These are phyloP conservation scores for Homarus americanus DNA, from an alignment of 1,140 invertebrate genomes.

Conservation along the genomic window DNA sequence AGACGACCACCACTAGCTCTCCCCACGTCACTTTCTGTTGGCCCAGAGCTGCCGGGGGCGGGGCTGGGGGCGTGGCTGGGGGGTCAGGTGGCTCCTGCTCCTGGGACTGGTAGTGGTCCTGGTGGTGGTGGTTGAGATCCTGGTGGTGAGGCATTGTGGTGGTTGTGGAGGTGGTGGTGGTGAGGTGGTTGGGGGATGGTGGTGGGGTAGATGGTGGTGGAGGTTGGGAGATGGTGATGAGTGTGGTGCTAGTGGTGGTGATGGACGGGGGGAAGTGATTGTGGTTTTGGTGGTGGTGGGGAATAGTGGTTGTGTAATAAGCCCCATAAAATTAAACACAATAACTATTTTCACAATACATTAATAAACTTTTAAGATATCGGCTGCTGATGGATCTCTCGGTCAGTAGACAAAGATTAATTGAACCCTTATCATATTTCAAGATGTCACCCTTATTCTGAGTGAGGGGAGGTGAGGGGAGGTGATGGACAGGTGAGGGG, in stretches of 20 bases:
- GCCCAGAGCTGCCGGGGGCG: constrained; percentile 33
- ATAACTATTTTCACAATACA: too few species aligned
- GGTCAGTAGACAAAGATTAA: too few species aligned
- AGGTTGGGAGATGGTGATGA: too few species aligned
- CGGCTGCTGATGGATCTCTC: too few species aligned
- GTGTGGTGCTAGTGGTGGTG: too few species aligned
- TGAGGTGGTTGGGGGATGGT: background rate
- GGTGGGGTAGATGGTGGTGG: too few species aligned
- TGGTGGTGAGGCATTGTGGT: background rate
- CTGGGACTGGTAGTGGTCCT: constrained; percentile 14
- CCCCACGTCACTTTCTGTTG: constrained; percentile 41
- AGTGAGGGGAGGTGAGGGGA: background rate
- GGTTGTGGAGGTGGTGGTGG: too few species aligned
- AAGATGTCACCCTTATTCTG: too few species aligned
- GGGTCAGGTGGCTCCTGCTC: constrained; percentile 32
- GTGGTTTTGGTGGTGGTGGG: constrained; percentile 13
- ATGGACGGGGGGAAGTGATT: background rate
- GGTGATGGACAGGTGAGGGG: background rate
- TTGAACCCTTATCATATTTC: too few species aligned
- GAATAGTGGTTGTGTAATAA: background rate
- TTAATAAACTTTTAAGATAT: too few species aligned
- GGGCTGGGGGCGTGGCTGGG: constrained; percentile 35
- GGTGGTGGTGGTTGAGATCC: background rate
- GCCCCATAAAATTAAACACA: too few species aligned
- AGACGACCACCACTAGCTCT: constrained; percentile 33